Evolutionary conservation across 2,888 invertebrate genomes (phyloP), one percentile per base, ranked within the genome.

Genomic region (Cyclophora albipunctata): DNA sequence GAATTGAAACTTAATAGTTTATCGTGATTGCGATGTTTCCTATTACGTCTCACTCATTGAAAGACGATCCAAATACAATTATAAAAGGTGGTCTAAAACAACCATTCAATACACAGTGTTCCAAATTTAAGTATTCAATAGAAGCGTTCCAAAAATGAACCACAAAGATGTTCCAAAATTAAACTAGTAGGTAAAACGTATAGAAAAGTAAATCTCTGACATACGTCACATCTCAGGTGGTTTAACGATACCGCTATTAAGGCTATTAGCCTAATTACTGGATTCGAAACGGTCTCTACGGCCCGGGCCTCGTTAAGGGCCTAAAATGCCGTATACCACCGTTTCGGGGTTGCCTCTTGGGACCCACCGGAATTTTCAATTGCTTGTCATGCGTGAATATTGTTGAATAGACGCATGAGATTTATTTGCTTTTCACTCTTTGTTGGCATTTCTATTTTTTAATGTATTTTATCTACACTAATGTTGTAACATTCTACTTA

Each of bases 1-100:
- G 75, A 68, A 83, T 80, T 78, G 76, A 78, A 80, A 81, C 79
- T 80, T 76, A 78, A 83, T 81, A 79, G 78, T 75, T 75, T 66
- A 64, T 67, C 58, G 63, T 66, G 64, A 69, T 73, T 70, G 68
- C 66, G 59, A 47, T 48, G 46, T 44, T 52, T 55, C 20, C 49
- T 55, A 53, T 53, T 43, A 34, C 3, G 34, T 3, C 5, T 7
- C 42, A 7, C 42, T 20, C 20, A 20, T 20, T 20, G 20, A 20
- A 20, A 20, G 20, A 20, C 20, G 20, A 20, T 20, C 20, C 20
- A 20, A 20, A 20, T 20, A 20, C 20, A 20, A 20, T 20, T 20
- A 20, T 20, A 20, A 20, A 20, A 20, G 20, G 20, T 20, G 20
- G 20, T 20, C 20, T 20, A 20, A 20, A 20, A 20, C 20, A 20